Base-by-base conservation (phyloP, 2,113 vertebrate species). In the Poeciliopsis retropinna region DNA sequence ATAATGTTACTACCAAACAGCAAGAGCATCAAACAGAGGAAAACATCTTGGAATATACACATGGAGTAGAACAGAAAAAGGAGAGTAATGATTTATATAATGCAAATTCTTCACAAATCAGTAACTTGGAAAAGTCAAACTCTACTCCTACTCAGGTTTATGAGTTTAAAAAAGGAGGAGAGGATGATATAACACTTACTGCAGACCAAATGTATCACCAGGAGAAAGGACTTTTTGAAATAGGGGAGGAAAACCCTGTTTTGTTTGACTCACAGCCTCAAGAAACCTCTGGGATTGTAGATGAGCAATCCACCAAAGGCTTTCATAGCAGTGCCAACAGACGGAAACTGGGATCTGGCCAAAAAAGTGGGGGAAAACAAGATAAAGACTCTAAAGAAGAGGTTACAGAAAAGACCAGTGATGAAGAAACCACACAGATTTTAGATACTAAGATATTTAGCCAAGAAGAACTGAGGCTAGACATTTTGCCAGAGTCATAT, bases 301-400 rank as follows among this genome's bases (percentile, higher is more conserved):
- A 51, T 44, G 37, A 65, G n/a, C 17, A 74, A 64, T 0, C 14
- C 15, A 30, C 64, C 12, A n/a, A 10, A 0, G 39, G 5, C 65
- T 61, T 70, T 0, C 9, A 47, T 37, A 47, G 10, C 3, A 64
- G 13, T 22, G 34, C 19, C 11, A 83, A 51, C 22, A 82, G 69
- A 57, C 72, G 77, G 67, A 87, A 88, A 76, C 57, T 87, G 28
- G 85, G 79, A 7, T 87, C 72, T 25, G 82, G 64, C 17, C 54
- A 34, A 1, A 70, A 51, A 62, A 68, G 29, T 37, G 85, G 76
- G 74, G 64, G 25, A 64, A 60, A 70, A 9, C 12, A 10, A 8
- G 27, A 22, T 7, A 68, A 70, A 25, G 69, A 39, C 2, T 22
- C 51, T n/a, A 32, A 44, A 68, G 64, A 76, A 22, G 51, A 34